These are phyloP conservation scores for Dallia pectoralis DNA, from an alignment of 2,797 vertebrate genomes.

Conservation along the genomic window DNA sequence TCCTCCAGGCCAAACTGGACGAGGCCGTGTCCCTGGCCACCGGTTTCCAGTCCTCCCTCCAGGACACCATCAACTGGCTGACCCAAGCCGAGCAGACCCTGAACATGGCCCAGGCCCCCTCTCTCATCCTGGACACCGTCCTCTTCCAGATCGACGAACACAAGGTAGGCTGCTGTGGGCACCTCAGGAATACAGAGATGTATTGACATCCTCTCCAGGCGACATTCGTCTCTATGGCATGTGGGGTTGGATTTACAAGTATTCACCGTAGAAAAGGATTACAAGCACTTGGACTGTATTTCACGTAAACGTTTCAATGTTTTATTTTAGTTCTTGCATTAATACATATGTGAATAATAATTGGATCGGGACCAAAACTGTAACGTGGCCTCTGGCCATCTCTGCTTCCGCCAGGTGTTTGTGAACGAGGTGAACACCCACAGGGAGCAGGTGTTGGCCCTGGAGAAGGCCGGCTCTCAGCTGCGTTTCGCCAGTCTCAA, in stretches of 20 bases:
- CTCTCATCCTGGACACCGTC: constrained; percentile 91
- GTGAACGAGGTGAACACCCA: constrained; percentile 97
- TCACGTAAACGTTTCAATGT: background rate
- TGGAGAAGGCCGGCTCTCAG: constrained; percentile 95
- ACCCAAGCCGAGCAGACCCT: constrained; percentile 94
- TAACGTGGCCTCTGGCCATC: rapidly evolving
- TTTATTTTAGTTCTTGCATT: too few relatives aligned
- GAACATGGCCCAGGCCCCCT: constrained; percentile 87
- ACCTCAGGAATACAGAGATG: background rate
- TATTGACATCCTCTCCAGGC: background rate
- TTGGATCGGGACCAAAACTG: background rate
- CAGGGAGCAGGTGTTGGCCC: constrained; percentile 91
- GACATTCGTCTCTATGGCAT: background rate
- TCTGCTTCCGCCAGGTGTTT: constrained; percentile 79
- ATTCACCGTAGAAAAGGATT: background rate
- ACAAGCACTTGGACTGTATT: background rate
- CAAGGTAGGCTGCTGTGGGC: constrained; percentile 80
- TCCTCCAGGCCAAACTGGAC: constrained; percentile 86
- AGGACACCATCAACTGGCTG: constrained; percentile 99
- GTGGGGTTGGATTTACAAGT: background rate
- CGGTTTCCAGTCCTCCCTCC: constrained; percentile 94
- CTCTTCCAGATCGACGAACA: constrained; percentile 97
- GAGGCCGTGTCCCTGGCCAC: constrained; percentile 90
- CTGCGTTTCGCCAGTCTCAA: constrained; percentile 96
- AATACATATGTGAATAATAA: too few relatives aligned